Base-by-base conservation (phyloP, 2,888 invertebrate genomes). In the Stenichneumon culpator region DNA sequence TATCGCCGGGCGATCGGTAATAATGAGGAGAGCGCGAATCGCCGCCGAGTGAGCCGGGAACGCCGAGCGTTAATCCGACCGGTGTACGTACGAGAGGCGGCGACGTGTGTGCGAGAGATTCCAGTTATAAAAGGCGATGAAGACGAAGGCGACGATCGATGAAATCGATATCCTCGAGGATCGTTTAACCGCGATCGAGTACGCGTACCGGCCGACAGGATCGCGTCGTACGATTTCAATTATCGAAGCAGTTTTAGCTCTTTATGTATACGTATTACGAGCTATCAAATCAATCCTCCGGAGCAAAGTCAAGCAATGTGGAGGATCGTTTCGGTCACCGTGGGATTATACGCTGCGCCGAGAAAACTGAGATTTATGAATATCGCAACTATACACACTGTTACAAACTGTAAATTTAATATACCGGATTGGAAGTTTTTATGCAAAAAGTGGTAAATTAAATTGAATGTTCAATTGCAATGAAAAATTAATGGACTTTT, bases 201-300 rank as follows among this genome's bases (percentile, higher is more conserved):
- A 63, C 7, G 1, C 28, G 28, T 0, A 57, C 22, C 4, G 22
- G 9, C 57, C 54, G 70, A 60, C 74, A 39, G 50, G 25, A 44
- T 63, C 28, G 32, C 47, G 57, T 77, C 50, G 70, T 81, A 60
- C 67, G 52, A 65, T 81, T 84, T 78, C 77, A 84, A 84, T 84
- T 84, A 84, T 79, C 74, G 25, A 4, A 70, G 44, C 82, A 60
- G 25, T 11, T 22, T 69, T 11, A 9, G 19, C 9, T 28, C 3
- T 16, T 74, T 28, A 16, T 19, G 44, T 47, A 44, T 22, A 19
- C 47, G 11, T 7, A 60, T 74, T 44, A 63, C 36, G 44, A 74
- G 16, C 47, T 47, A 28, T n/a, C 14, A n/a, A 63, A 63, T 74
- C 39, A 16, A 57, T 73, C 32, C 63, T 1, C 63, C 7, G 14